Conservation (phyloP, 64 coral and sea anemone species). For the Orbicella faveolata region DNA sequence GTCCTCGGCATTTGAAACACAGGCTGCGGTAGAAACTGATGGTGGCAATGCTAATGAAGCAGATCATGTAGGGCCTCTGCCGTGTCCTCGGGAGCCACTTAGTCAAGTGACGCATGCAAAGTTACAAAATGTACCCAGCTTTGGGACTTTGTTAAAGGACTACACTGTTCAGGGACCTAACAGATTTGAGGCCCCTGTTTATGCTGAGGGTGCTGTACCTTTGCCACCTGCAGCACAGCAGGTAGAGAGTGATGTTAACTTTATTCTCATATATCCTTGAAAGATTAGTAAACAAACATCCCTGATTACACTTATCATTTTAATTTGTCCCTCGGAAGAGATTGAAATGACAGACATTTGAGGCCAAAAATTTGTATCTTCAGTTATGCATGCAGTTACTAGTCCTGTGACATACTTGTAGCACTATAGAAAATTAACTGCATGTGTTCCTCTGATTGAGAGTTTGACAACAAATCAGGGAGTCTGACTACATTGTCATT, state of each 20-base stretch:
- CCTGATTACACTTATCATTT: no score
- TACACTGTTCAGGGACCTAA: constrained; percentile 76
- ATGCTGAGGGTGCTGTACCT: constrained; percentile 20
- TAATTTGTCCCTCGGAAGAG: no score
- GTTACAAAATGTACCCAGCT: constrained; percentile 51
- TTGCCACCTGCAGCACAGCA: neutral
- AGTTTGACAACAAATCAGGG: no score
- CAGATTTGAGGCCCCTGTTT: constrained; percentile 69
- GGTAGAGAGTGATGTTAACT: neutral
- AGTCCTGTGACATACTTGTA: no score
- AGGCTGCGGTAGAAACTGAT: neutral
- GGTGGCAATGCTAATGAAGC: neutral
- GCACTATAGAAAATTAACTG: no score
- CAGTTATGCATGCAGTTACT: no score
- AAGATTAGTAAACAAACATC: no score
- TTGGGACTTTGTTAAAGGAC: constrained; percentile 64
- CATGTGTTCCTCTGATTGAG: no score
- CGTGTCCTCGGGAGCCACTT: neutral
- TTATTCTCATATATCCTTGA: no score
- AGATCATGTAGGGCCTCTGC: neutral
- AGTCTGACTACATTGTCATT: no score
- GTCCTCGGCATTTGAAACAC: constrained; percentile 86
- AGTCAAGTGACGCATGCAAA: neutral
- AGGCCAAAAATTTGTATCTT: no score
- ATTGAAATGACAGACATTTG: no score